Conservation (phyloP, 2,113 vertebrate genomes). For the Indicator maculatus region DNA sequence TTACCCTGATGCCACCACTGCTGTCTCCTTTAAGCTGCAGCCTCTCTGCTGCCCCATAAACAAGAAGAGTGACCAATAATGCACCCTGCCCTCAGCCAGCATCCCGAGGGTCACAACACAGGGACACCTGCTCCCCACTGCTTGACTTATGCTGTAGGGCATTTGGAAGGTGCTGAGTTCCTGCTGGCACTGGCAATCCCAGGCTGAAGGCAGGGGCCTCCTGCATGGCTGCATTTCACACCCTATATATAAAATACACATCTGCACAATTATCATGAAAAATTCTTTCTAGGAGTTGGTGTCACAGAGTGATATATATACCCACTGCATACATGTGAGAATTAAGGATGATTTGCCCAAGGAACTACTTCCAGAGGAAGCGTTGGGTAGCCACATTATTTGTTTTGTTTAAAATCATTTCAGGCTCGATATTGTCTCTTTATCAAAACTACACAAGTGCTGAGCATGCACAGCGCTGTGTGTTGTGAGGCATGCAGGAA, state of each 20-base stretch:
- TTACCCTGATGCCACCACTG: neutral
- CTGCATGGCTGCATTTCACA: neutral
- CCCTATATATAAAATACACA: conserved; percentile 17
- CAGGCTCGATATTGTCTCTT: conserved; percentile 41
- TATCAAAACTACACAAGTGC: conserved; percentile 54
- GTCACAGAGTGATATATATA: neutral
- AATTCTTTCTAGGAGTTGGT: neutral
- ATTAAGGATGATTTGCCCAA: conserved; percentile 32
- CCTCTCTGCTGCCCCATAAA: neutral
- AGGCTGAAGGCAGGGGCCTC: neutral
- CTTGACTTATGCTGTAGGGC: neutral
- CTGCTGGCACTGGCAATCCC: neutral
- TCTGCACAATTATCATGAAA: neutral
- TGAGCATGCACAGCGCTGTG: conserved; percentile 23
- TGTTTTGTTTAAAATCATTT: conserved; percentile 63
- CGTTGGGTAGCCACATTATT: conserved; percentile 57
- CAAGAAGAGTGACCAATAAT: fast-evolving
- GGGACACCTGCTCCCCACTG: neutral
- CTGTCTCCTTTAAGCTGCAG: neutral
- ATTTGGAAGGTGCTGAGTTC: fast-evolving
- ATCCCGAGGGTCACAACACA: neutral
- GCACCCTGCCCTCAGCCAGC: neutral
- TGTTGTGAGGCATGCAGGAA: conserved; percentile 31
- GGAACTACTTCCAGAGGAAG: conserved; percentile 59
- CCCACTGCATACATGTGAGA: neutral